Conservation (phyloP, 2,888 invertebrate species). For the Argyra leucocephala region DNA sequence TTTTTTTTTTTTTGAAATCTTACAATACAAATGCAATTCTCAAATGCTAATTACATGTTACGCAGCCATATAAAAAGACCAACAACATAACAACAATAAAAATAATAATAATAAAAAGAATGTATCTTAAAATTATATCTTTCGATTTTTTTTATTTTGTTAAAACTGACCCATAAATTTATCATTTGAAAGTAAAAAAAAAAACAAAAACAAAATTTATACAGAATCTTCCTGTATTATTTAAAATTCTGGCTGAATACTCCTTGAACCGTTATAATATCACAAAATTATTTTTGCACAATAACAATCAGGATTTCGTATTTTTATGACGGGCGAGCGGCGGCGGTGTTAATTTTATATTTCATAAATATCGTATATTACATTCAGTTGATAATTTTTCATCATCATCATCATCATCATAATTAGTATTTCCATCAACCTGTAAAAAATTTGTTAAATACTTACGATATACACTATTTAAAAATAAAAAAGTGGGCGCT, state of each 20-base stretch:
- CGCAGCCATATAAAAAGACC: not conserved
- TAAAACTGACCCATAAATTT: not conserved
- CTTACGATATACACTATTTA: not conserved
- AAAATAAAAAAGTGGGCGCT: not conserved
- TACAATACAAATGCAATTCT: not conserved
- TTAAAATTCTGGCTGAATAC: not conserved
- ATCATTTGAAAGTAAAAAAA: not conserved
- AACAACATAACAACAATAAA: not conserved
- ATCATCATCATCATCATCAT: not conserved
- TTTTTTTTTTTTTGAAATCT: not conserved
- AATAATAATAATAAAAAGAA: not conserved
- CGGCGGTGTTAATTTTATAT: not conserved
- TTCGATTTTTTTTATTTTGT: not conserved
- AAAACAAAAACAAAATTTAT: not conserved
- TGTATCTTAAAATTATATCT: not conserved
- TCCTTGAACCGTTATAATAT: not conserved
- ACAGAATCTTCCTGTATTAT: not conserved
- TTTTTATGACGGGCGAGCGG: not conserved
- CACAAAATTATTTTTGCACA: not conserved
- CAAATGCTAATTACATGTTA: constrained; percentile 1
- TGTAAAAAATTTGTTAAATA: not conserved
- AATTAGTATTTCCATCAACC: not conserved
- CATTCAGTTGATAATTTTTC: not conserved
- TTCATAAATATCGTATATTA: not conserved
- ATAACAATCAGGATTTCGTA: not conserved